These are phyloP conservation scores for Heliconius ethilla DNA, from an alignment of 2,888 invertebrate species.

Conservation along the genomic window DNA sequence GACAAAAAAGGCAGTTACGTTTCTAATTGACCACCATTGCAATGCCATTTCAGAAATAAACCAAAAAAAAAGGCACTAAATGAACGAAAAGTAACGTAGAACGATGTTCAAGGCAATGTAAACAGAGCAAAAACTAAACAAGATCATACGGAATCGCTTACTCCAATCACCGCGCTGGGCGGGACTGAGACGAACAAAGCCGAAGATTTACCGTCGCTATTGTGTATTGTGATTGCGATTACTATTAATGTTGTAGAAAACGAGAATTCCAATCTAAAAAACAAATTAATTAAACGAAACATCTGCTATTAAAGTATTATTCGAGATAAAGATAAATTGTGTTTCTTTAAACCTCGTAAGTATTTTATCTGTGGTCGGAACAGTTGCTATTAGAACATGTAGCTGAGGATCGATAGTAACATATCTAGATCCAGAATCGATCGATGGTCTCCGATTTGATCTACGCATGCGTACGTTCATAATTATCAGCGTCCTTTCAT, in stretches of 20 bases:
- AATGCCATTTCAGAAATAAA: conserved; percentile 51
- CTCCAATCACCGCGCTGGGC: conserved; percentile 66
- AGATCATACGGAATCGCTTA: conserved; percentile 78
- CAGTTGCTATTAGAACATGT: conserved; percentile 50
- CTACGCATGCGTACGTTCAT: conserved; percentile 78
- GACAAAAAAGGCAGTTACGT: conserved; percentile 45
- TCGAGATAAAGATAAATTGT: conserved; percentile 1
- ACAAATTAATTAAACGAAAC: conserved; percentile 18
- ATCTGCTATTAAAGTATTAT: conserved; percentile 6
- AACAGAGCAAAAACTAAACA: conserved; percentile 75
- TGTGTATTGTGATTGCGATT: conserved; percentile 36
- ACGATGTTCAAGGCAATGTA: conserved; percentile 64
- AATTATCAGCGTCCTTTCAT: conserved; percentile 79
- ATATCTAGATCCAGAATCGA: conserved; percentile 76
- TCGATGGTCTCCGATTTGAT: conserved; percentile 77
- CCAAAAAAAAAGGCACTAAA: not conserved
- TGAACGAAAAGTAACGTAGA: conserved; percentile 53
- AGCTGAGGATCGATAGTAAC: conserved; percentile 63
- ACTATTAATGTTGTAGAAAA: conserved; percentile 32
- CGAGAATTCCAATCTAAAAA: conserved; percentile 20
- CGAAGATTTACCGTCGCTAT: conserved; percentile 53
- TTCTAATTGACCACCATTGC: conserved; percentile 69
- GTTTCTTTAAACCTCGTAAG: conserved; percentile 4
- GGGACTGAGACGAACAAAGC: conserved; percentile 61
- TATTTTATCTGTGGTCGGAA: conserved; percentile 30